Percentiles rank a stretch among this genome's conserved stretches.
Evolutionary conservation across 1,140 invertebrate species (phyloP).

Genomic region (Bombus confusus): DNA sequence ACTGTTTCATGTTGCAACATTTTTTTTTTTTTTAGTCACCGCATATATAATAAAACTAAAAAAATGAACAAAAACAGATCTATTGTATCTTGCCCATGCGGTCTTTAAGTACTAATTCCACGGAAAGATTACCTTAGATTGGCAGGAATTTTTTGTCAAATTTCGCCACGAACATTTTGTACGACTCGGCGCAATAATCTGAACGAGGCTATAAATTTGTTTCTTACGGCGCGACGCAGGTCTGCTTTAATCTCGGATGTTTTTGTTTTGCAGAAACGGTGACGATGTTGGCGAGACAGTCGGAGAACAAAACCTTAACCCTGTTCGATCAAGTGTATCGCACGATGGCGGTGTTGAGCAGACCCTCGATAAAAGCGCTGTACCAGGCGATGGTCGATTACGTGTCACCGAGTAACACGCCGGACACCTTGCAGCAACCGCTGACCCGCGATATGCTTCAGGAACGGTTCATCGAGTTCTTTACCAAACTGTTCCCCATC

Average conservation of each 20-base stretch:
- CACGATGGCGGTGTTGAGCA: constrained; percentile 86
- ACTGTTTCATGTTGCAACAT: too few species aligned
- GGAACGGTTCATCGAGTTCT: constrained; percentile 89
- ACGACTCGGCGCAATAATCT: too few species aligned
- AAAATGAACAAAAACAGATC: too few species aligned
- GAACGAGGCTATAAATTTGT: neutral
- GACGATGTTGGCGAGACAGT: constrained; percentile 86
- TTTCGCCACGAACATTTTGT: too few species aligned
- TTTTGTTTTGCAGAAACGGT: constrained; percentile 86
- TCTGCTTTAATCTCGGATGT: neutral
- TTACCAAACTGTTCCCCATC: constrained; percentile 91
- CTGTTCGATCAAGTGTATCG: constrained; percentile 90
- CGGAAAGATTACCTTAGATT: too few species aligned
- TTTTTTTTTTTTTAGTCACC: too few species aligned
- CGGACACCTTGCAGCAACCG: constrained; percentile 67
- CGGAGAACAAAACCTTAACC: constrained; percentile 90
- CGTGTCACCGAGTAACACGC: constrained; percentile 78
- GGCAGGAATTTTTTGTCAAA: too few species aligned
- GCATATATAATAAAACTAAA: too few species aligned
- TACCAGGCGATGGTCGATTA: constrained; percentile 88
- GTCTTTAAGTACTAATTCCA: too few species aligned
- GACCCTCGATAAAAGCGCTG: constrained; percentile 85
- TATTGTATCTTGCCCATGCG: too few species aligned
- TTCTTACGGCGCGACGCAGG: too few species aligned
- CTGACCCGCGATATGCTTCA: constrained; percentile 81